phyloP scores from a whole-genome alignment of 1,140 invertebrate genomes.

The Bradysia coprophila region DNA sequence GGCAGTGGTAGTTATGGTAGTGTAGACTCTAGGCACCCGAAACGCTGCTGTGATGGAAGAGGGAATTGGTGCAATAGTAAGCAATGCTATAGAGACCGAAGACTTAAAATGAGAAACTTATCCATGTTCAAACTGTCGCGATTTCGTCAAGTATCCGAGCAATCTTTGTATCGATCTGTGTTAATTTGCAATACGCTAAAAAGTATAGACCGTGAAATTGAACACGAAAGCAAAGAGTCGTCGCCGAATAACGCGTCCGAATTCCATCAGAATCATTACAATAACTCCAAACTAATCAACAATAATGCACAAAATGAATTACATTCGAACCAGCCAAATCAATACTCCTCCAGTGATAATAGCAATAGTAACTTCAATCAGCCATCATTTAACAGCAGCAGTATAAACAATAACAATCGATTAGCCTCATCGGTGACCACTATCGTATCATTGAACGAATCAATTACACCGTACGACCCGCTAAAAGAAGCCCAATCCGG shows the following conservation, averaged over 20 bases:
- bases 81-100: slow-evolving; percentile 61
- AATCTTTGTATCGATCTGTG: slow-evolving; percentile 77
- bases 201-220: slow-evolving; percentile 78
- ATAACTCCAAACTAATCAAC: slow-evolving; percentile 9
- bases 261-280: slow-evolving; percentile 6
- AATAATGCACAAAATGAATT: slow-evolving; percentile 2
- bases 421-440: neutral
- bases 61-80: slow-evolving; percentile 54
- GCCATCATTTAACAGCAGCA: too few relatives aligned
- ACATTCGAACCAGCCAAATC: neutral
- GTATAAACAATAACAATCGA: neutral
- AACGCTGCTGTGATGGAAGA: slow-evolving; percentile 54
- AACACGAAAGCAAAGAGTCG: slow-evolving; percentile 45
- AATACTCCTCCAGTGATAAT: slow-evolving; percentile 2
- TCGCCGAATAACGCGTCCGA: slow-evolving; percentile 2
- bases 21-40: slow-evolving; percentile 15
- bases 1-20: slow-evolving; percentile 40
- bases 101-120: slow-evolving; percentile 77
- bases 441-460: slow-evolving; percentile 9
- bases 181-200: slow-evolving; percentile 87
- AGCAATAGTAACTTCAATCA: slow-evolving; percentile 1
- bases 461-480: slow-evolving; percentile 29
- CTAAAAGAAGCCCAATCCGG: slow-evolving; percentile 27
- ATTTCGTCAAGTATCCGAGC: slow-evolving; percentile 73
- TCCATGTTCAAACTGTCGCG: slow-evolving; percentile 83